Evolutionary conservation across 2,888 invertebrate species (phyloP), one percentile per base, ranked within the genome.

Genomic region (Nymphalis c-album): DNA sequence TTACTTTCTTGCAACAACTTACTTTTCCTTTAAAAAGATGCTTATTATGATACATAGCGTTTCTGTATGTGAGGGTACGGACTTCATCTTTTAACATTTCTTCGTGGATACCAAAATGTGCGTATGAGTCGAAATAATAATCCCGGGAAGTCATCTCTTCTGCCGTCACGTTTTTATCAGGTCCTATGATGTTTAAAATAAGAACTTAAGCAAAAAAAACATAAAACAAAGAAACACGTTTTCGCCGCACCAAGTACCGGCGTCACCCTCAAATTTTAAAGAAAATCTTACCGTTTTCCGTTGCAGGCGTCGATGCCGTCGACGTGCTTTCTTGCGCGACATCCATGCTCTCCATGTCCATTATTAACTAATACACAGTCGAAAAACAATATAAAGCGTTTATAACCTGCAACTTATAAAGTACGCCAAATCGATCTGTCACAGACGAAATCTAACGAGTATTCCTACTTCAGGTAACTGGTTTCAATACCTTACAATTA

Each of bases 1-100:
- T 40, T 10, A 18, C 35, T 10, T 22, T 51, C 31, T 47, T 31
- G 58, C n/a, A 63, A 22, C 7, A 18, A 80, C 87, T 86, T 83
- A 94, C 94, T 93, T 96, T 96, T 71, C 95, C 96, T 79, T 97
- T 97, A 89, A 99, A 99, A 71, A 99, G 94, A 91, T 99, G 99
- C 91, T 97, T 98, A 91, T 99, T 99, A 93, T 99, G 98, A 85
- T 98, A 98, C 97, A 99, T 99, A 16, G 99, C 98, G 85, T 99
- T 99, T 64, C 99, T 95, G 88, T 99, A 99, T 1, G 99, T 99
- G 71, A 98, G 94, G 18, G 99, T 99, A 65, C 99, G 95, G 40
- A 99, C 98, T 94, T 99, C 99, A 88, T 99, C 99, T 90, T 99
- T 99, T 72, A 99, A 92, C 99, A 99, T 99, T 92, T 99, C 99